Percentiles rank a stretch among this genome's conserved stretches.
phyloP scores from a whole-genome alignment of 1,140 invertebrate species.

The Meloidogyne hapla region DNA sequence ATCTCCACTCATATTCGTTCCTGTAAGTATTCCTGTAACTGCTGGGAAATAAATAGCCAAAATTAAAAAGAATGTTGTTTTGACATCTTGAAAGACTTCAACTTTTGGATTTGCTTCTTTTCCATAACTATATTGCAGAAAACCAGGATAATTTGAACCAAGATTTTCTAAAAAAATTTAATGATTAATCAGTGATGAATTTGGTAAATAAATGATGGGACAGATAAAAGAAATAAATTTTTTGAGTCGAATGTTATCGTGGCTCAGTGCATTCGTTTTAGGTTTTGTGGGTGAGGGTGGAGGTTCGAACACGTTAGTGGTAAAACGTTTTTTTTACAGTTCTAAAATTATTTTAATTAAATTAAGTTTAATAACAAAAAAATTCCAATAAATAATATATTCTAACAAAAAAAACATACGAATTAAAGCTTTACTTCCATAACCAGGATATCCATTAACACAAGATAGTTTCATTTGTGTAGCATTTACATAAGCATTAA shows the following conservation, averaged over 20 bases:
- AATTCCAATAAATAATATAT: too few relatives aligned
- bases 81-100: constrained; percentile 73
- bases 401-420: constrained; percentile 35
- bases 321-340: too few relatives aligned
- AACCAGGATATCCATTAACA: constrained; percentile 59
- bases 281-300: too few relatives aligned
- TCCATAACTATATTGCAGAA: constrained; percentile 38
- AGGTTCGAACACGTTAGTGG: too few relatives aligned
- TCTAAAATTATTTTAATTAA: too few relatives aligned
- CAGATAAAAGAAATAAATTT: too few relatives aligned
- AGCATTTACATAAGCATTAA: not conserved
- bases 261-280: too few relatives aligned
- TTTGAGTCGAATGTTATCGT: too few relatives aligned
- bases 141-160: constrained; percentile 45
- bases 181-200: not conserved
- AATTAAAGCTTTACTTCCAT: constrained; percentile 49
- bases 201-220: too few relatives aligned
- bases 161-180: constrained; percentile 54
- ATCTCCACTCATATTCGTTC: constrained; percentile 73
- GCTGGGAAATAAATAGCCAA: constrained; percentile 99
- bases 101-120: constrained; percentile 34
- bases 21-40: constrained; percentile 97
- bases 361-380: too few relatives aligned
- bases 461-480: constrained; percentile 38
- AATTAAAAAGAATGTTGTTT: constrained; percentile 89